Conservation (phyloP, 2,113 vertebrate species). For the Labeo rohita region DNA sequence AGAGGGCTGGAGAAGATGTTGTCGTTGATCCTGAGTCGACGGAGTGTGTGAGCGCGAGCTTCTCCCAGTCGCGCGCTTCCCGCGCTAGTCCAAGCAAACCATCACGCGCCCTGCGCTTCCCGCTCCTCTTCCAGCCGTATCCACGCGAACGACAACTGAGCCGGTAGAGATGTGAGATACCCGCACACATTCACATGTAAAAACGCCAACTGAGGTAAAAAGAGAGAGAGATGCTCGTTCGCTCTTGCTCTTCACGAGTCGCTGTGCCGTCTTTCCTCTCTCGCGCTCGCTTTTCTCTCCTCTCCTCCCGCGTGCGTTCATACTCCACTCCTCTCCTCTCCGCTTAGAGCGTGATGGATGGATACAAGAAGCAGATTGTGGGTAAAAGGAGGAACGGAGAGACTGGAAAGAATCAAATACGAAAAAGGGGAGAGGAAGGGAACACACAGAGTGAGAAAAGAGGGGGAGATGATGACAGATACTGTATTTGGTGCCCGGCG, state of each 20-base stretch:
- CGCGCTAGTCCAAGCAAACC: conserved; percentile 67
- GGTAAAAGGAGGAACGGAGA: conserved; percentile 47
- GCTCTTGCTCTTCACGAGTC: conserved; percentile 56
- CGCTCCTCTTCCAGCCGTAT: conserved; percentile 70
- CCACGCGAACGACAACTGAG: conserved; percentile 70
- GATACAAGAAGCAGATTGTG: conserved; percentile 52
- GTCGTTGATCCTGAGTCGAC: conserved; percentile 29
- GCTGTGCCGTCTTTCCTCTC: conserved; percentile 52
- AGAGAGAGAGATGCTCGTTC: conserved; percentile 48
- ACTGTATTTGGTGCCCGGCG: conserved; percentile 41
- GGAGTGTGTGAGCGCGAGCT: background rate
- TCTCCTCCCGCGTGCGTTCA: conserved; percentile 52
- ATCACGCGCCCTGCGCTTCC: conserved; percentile 54
- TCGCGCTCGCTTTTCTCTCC: conserved; percentile 52
- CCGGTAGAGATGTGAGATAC: conserved; percentile 63
- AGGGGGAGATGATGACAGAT: conserved; percentile 16
- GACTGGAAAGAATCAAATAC: conserved; percentile 50
- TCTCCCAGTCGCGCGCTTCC: conserved; percentile 68
- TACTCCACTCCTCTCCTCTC: conserved; percentile 54
- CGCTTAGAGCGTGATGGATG: conserved; percentile 57
- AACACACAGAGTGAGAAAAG: conserved; percentile 18
- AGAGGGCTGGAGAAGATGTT: conserved; percentile 37
- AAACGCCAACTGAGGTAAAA: conserved; percentile 68
- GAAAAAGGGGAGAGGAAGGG: conserved; percentile 44
- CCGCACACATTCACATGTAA: conserved; percentile 58